Base-by-base conservation (phyloP, 1,140 invertebrate genomes). In the Drosophila pachea region DNA sequence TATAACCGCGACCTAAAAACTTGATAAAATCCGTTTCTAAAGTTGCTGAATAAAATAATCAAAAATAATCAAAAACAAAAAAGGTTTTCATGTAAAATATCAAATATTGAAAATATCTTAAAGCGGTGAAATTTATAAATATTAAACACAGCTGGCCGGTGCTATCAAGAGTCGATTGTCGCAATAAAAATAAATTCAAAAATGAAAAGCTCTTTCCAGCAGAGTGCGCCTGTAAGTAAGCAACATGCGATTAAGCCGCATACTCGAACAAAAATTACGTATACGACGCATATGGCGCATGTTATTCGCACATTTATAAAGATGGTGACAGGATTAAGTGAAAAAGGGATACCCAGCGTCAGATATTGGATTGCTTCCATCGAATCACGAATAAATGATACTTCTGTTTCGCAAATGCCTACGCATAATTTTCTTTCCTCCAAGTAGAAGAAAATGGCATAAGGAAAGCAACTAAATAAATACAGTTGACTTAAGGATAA, bases 201-300 rank as follows among this genome's bases (percentile, higher is more conserved):
- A 49, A 55, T 48, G 48, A 40, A 32, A 7, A 7, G n/a, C 55
- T 71, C 45, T 56, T 67, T 81, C 59, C 63, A 58, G 36, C 29
- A 42, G 49, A 64, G 38, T 77, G 40, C 58, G 35, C 72, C 64
- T 36, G 79, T 84, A 84, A 78, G 79, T 82, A 84, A 69, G 64
- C 68, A 75, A 74, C 45, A 49, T 50, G 52, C 56, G 78, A 72
- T 78, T 81, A 77, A 74, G 49, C 76, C 73, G 55, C 4, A 40
- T 16, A 35, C 38, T 50, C 16, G 40, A 43, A 14, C n/a, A 43
- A 5, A 61, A 61, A 50, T 22, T 43, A 62, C 42, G 4, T 43
- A 68, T 62, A 61, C 64, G 64, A 42, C 64, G 12, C 43, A 43
- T 61, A 49, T 43, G 12, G 50, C 35, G 12, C 47, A 59, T 14